Base-by-base conservation (phyloP, 1,140 invertebrate species). In the Atta cephalotes region DNA sequence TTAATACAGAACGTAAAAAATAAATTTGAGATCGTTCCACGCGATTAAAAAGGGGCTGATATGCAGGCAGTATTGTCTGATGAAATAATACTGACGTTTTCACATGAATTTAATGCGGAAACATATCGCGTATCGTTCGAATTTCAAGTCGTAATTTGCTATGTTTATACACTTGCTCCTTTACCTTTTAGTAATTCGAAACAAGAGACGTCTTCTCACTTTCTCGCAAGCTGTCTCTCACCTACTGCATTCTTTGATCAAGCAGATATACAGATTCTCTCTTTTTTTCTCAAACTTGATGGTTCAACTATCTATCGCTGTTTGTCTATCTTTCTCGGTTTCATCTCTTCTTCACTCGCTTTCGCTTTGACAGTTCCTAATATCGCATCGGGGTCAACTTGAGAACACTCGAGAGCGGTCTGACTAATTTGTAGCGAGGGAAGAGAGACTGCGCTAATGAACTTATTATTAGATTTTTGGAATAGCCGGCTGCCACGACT, bases 391-490 rank as follows among this genome's bases (percentile, higher is more conserved):
- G 77, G 79, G 82, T 90, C 87, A 82, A 87, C 60, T 91, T 88
- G 86, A 86, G 65, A 80, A 68, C 79, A 65, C 88, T 74, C 86
- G 77, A 88, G 53, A 60, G 56, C 68, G 78, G 72, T 28, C 80
- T 63, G 51, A 80, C 85, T 91, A 91, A 92, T 92, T 91, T 89
- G 86, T 88, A 70, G 51, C 51, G 49, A 28, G 66, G 39, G 12
- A 28, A 60, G 63, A 85, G 49, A 12, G 51, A 18, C 53, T 72
- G 53, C 74, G 77, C 88, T 92, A 92, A 93, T 90, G 89, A 93
- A 90, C 91, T 92, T 92, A 91, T 92, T 92, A 93, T 92, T 92
- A 91, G 92, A 93, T 92, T 92, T 92, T 78, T 58, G 80, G 82
- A 92, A 91, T 91, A 82, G 65, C 28, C 65, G 65, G 31, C 58